These are phyloP conservation scores for Trichogramma evanescens DNA, from an alignment of 2,888 invertebrate genomes.

Conservation along the genomic window DNA sequence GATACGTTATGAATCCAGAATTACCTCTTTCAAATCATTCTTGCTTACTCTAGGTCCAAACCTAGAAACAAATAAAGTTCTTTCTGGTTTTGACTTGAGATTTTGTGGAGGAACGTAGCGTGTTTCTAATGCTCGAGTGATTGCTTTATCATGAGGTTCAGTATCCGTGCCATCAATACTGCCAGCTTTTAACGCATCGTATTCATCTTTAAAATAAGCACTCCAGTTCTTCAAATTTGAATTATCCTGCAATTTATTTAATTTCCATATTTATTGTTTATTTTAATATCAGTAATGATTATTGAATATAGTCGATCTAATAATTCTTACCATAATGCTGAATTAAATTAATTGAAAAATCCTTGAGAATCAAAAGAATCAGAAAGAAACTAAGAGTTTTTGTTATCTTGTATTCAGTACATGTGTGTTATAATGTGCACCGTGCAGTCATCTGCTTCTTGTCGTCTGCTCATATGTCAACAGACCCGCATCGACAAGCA, in stretches of 20 bases:
- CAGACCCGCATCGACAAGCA: too few relatives aligned
- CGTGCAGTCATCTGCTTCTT: too few relatives aligned
- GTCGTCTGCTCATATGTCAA: too few relatives aligned
- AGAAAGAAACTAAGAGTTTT: too few relatives aligned
- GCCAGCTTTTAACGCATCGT: slow-evolving; percentile 75
- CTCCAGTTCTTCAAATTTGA: slow-evolving; percentile 44
- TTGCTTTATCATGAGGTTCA: slow-evolving; percentile 72
- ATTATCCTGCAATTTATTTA: not conserved
- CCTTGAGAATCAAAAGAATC: too few relatives aligned
- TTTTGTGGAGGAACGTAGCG: slow-evolving; percentile 60
- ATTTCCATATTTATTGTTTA: too few relatives aligned
- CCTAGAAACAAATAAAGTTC: slow-evolving; percentile 69
- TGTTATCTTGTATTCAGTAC: too few relatives aligned
- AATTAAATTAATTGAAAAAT: too few relatives aligned
- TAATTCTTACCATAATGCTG: too few relatives aligned
- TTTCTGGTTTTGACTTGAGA: slow-evolving; percentile 62
- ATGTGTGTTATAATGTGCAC: too few relatives aligned
- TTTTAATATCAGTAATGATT: too few relatives aligned
- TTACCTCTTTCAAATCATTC: slow-evolving; percentile 51
- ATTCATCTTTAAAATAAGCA: slow-evolving; percentile 53
- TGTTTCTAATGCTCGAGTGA: slow-evolving; percentile 64
- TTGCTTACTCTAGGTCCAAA: slow-evolving; percentile 61
- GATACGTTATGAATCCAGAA: not conserved
- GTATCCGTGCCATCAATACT: slow-evolving; percentile 83
- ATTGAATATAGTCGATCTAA: too few relatives aligned